A percentile compares a stretch with the other conserved stretches of the same genome.
phyloP scores from a whole-genome alignment of 2,888 invertebrate species.

The Rhaphigaster nebulosa region DNA sequence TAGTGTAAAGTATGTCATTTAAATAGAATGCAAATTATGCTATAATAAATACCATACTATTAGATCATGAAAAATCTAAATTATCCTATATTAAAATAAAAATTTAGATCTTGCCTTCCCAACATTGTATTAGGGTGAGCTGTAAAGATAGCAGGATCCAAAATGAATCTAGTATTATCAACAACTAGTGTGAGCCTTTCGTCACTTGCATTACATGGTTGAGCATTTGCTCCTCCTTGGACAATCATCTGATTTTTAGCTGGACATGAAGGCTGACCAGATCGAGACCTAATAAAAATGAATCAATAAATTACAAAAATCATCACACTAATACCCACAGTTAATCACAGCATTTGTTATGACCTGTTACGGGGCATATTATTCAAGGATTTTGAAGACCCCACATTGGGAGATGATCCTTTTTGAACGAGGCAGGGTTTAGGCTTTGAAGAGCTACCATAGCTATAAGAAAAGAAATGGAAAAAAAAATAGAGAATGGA shows the following conservation, averaged over 20 bases:
- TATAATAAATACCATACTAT: no score
- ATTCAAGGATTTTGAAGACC: constrained; percentile 71
- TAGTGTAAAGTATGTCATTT: no score
- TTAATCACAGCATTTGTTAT: not conserved
- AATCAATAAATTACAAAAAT: not conserved
- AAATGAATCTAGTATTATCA: constrained; percentile 93
- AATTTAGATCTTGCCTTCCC: constrained; percentile 73
- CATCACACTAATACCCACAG: not conserved
- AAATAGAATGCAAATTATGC: no score
- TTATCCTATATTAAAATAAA: not conserved
- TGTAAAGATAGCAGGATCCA: constrained; percentile 92
- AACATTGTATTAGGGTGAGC: constrained; percentile 99
- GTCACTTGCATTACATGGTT: constrained; percentile 72
- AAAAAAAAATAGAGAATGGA: constrained; percentile 24
- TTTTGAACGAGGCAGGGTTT: constrained; percentile 77
- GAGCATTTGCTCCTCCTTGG: constrained; percentile 67
- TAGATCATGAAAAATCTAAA: not conserved
- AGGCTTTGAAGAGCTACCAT: constrained; percentile 75
- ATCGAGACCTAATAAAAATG: constrained; percentile 67
- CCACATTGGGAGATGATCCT: constrained; percentile 70
- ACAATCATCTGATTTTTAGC: constrained; percentile 67
- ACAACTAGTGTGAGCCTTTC: constrained; percentile 94
- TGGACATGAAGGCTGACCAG: constrained; percentile 66
- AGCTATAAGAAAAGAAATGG: constrained; percentile 71
- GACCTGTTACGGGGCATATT: constrained; percentile 70